Base-by-base conservation (phyloP, 2,888 invertebrate genomes). In the Amiota communis region DNA sequence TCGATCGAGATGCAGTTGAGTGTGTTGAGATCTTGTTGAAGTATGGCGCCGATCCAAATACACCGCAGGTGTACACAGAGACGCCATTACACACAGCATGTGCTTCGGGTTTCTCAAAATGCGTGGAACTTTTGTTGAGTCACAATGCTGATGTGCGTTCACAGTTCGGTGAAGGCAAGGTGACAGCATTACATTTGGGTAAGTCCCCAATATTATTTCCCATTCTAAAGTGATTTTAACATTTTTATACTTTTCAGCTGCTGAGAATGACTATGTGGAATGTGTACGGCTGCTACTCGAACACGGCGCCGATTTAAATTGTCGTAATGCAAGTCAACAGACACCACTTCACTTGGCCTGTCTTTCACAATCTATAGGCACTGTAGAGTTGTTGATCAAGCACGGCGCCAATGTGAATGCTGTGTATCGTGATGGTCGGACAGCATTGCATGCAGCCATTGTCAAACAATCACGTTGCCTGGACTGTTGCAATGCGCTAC, bases 261-360 rank as follows among this genome's bases (percentile, higher is more conserved):
- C 97, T 0, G 96, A 96, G 86, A 96, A 97, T 81, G 96, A 96
- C 8, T 95, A 95, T 84, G 93, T 93, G 0, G 94, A 95, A 78
- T 96, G 96, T 79, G 94, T 94, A 0, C 91, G 92, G 70, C 88
- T 96, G 20, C 90, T 97, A 1, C 87, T 96, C 2, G 93, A 95
- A 20, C 92, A 94, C 67, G 94, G 94, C 1, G 96, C 97, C 1
- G 92, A 93, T 68, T 93, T 94, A n/a, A 93, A 95, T 83, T 93
- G 94, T 70, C 91, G 92, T 15, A 96, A 96, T 89, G 92, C 92
- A 70, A 93, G 94, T 85, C 93, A 93, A 73, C 96, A 96, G 90
- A 96, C 96, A 0, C 94, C 97, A 0, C 90, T 97, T 73, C 97
- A 98, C 88, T 90, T 97, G 75, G 97, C 97, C 6, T 93, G 95